Evolutionary conservation across 2,797 vertebrate genomes (phyloP).

Genomic region (Microctenopoma stevenorrisi): DNA sequence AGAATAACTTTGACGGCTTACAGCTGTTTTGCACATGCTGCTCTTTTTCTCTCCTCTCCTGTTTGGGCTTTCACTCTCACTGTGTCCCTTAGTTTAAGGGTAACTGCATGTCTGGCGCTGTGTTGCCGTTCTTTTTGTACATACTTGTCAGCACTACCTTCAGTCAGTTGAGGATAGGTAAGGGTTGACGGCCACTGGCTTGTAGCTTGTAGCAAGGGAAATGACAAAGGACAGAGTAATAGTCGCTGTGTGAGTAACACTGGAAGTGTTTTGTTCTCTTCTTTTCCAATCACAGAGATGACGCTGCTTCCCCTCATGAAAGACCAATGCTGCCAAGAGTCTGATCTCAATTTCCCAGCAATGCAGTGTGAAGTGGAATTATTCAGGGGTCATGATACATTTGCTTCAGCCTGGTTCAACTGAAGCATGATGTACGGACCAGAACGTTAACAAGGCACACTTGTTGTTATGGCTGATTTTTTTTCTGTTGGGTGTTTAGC

Average conservation of each 20-base stretch:
- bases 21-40: conserved; percentile 79
- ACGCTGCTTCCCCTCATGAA: conserved; percentile 71
- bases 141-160: conserved; percentile 36
- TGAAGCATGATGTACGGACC: conserved; percentile 43
- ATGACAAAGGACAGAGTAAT: conserved; percentile 60
- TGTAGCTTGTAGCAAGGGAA: conserved; percentile 35
- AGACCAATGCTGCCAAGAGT: conserved; percentile 69
- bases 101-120: too few species aligned
- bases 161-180: conserved; percentile 30
- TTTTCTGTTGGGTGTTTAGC: conserved; percentile 51
- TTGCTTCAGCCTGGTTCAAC: conserved; percentile 42
- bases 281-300: conserved; percentile 63
- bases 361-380: conserved; percentile 58
- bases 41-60: conserved; percentile 30
- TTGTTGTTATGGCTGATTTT: conserved; percentile 60
- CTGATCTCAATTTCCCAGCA: conserved; percentile 80
- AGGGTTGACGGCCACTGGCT: conserved; percentile 16
- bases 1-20: conserved; percentile 46
- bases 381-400: conserved; percentile 57
- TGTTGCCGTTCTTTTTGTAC: conserved; percentile 16
- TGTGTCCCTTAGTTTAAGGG: conserved; percentile 24
- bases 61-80: conserved; percentile 6
- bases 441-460: conserved; percentile 58
- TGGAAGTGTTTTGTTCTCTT: conserved; percentile 67
- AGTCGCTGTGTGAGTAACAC: conserved; percentile 56